Evolutionary conservation across 2,888 invertebrate genomes (phyloP).

Genomic region (Synergus itoensis): DNA sequence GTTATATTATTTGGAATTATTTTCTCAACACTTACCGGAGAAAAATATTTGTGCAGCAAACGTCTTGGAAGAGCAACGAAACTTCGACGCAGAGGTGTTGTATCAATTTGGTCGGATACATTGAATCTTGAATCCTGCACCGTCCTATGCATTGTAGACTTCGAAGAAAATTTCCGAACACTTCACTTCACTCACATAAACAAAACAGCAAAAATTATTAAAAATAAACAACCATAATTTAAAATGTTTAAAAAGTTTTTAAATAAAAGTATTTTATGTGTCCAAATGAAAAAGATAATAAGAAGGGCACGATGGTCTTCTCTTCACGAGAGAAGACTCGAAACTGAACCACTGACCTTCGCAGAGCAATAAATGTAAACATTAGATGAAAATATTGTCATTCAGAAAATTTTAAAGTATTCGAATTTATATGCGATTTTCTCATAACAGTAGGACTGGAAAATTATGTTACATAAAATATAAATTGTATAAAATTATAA

Average conservation of each 20-base stretch:
- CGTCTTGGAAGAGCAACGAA: constrained; percentile 38
- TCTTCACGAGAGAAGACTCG: neutral
- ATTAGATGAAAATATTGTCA: neutral
- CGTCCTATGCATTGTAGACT: neutral
- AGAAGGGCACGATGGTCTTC: neutral
- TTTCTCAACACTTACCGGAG: constrained; percentile 45
- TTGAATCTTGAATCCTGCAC: neutral
- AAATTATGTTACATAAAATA: neutral
- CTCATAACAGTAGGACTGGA: neutral
- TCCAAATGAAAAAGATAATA: neutral
- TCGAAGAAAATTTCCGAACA: neutral
- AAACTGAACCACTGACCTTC: neutral
- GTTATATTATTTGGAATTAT: constrained; percentile 44
- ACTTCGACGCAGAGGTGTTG: constrained; percentile 49
- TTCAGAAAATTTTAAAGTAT: neutral
- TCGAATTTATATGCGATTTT: neutral
- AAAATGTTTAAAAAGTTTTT: neutral
- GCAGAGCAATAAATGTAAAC: neutral
- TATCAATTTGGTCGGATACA: neutral
- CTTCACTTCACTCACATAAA: neutral
- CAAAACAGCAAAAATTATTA: neutral
- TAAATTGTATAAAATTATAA: too few relatives aligned
- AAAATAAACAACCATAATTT: neutral
- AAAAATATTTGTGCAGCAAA: constrained; percentile 46
- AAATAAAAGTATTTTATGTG: neutral